A percentile compares a stretch with the other conserved stretches of the same genome.
Conservation (phyloP, 2,888 invertebrate genomes). For the Rhagonycha fulva region DNA sequence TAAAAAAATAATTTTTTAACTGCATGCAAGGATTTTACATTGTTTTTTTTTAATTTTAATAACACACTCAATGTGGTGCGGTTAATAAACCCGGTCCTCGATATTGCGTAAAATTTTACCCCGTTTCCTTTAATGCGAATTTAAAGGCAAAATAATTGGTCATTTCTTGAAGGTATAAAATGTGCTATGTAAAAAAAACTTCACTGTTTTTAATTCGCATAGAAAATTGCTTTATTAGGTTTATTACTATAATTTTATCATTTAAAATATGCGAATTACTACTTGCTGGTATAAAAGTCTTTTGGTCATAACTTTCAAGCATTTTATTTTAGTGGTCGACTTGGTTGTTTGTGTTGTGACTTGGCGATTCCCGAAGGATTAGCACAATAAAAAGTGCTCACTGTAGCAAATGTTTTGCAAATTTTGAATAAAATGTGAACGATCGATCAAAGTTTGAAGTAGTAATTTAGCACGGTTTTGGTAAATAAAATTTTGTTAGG, state of each 20-base stretch:
- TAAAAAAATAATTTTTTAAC: too few species aligned
- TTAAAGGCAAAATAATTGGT: not conserved
- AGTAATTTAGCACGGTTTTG: slow-evolving; percentile 4
- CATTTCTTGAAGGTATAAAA: not conserved
- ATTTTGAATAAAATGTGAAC: slow-evolving; percentile 1
- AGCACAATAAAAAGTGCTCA: not conserved
- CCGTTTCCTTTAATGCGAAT: not conserved
- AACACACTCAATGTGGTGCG: not conserved
- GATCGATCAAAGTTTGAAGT: slow-evolving; percentile 9
- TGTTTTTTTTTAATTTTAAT: too few species aligned
- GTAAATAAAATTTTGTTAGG: not conserved
- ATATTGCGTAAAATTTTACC: not conserved
- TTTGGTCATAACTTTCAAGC: not conserved
- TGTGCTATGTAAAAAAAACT: not conserved
- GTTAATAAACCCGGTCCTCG: not conserved
- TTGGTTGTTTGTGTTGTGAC: not conserved
- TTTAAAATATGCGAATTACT: not conserved
- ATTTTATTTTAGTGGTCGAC: not conserved
- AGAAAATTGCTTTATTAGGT: not conserved
- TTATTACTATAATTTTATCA: not conserved
- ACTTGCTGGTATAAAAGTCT: not conserved
- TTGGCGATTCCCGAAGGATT: not conserved
- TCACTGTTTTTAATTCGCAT: not conserved
- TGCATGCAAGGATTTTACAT: too few species aligned
- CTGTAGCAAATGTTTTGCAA: slow-evolving; percentile 4